phyloP scores from a whole-genome alignment of 2,113 vertebrate species.

The Sigmodon hispidus region DNA sequence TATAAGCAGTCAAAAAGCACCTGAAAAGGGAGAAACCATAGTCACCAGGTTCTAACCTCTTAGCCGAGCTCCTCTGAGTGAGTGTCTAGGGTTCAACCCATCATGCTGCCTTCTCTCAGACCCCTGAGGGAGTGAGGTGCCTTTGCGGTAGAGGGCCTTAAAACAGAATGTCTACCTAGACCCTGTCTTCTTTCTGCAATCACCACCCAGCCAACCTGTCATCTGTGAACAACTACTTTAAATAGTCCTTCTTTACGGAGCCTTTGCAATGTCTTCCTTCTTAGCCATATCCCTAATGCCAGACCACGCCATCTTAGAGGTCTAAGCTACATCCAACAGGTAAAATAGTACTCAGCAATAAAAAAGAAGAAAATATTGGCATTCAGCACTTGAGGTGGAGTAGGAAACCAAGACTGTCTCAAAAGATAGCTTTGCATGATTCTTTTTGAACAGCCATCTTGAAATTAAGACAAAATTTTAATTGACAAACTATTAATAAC shows the following conservation, averaged over 20 bases:
- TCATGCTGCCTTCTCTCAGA: background rate
- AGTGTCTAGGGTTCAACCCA: background rate
- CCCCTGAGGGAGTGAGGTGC: background rate
- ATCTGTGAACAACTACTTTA: background rate
- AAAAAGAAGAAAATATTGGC: background rate
- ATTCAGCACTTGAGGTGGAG: background rate
- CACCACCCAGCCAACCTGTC: background rate
- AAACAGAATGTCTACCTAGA: background rate
- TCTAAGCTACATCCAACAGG: background rate
- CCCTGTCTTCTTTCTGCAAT: background rate
- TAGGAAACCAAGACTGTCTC: background rate
- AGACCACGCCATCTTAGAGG: background rate
- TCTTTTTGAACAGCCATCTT: background rate
- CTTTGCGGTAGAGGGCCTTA: background rate
- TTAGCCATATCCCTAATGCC: background rate
- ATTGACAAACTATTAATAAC: too few species aligned
- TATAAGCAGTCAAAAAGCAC: background rate
- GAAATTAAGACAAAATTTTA: background rate
- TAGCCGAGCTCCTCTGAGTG: background rate
- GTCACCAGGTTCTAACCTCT: background rate
- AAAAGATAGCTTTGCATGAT: background rate
- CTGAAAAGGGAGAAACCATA: constrained; percentile 82
- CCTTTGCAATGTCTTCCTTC: background rate
- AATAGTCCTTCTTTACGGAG: background rate
- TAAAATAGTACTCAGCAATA: background rate